These are phyloP conservation scores for Pimephales promelas DNA, from an alignment of 2,113 vertebrate genomes.

Conservation along the genomic window DNA sequence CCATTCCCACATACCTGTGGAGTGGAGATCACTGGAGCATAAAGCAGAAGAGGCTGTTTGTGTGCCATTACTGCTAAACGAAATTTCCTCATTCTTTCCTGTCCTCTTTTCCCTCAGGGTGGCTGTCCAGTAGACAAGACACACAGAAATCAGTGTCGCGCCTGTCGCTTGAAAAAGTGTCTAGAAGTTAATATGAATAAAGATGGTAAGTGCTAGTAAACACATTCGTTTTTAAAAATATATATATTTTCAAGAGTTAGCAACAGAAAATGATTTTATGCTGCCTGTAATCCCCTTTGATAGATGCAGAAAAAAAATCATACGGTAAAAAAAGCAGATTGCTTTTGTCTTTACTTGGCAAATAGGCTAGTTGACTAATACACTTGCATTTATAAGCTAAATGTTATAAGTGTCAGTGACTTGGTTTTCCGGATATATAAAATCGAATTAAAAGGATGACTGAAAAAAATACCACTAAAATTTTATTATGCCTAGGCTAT, in stretches of 20 bases:
- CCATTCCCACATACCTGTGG: slow-evolving; percentile 71
- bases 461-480: neutral
- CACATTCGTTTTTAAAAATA: neutral
- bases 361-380: neutral
- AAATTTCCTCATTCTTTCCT: slow-evolving; percentile 28
- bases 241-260: too few species aligned
- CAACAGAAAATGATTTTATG: too few species aligned
- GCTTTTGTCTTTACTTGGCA: neutral
- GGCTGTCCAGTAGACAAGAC: slow-evolving; percentile 99
- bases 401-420: neutral
- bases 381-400: neutral
- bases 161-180: slow-evolving; percentile 98
- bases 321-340: neutral
- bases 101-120: slow-evolving; percentile 73
- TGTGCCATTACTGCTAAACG: neutral
- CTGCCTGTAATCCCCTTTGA: neutral
- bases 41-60: neutral
- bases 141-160: slow-evolving; percentile 97
- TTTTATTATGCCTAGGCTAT: too few species aligned
- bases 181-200: slow-evolving; percentile 99
- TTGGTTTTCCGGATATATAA: neutral
- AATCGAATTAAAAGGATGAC: neutral
- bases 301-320: neutral
- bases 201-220: slow-evolving; percentile 84
- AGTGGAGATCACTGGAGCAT: slow-evolving; percentile 60